Base-by-base conservation (phyloP, 2,888 invertebrate species). In the Drosophila neutralis region DNA sequence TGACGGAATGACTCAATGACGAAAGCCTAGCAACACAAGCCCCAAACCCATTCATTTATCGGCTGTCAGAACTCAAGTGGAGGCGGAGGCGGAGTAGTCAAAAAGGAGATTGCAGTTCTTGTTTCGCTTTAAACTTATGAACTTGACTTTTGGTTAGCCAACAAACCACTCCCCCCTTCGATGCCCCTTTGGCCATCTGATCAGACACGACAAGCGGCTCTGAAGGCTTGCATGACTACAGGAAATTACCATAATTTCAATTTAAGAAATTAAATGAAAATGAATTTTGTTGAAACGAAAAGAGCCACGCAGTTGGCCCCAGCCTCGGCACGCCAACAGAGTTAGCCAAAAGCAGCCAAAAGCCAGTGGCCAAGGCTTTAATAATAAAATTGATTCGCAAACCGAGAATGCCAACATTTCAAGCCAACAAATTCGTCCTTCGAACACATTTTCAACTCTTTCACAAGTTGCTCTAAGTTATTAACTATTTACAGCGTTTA, bases 161-260 rank as follows among this genome's bases (percentile, higher is more conserved):
- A 61, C 35, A 24, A 56, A 49, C n/a, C 54, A 35, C 33, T 24
- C 11, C 24, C 15, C 45, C 4, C 48, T 29, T 58, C 11, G 24
- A 2, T 42, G 11, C 42, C 35, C 27, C 18, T 52, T 15, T 45
- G 45, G 31, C 38, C 65, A 49, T 13, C 51, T 35, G 58, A 73
- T 73, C 80, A 82, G 64, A 74, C 86, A 90, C 88, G 90, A 89
- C 74, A 73, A 68, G 68, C 52, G 78, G 67, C 72, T 72, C 79
- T 73, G 68, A 87, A 70, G 83, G 86, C 63, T 91, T 79, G 91
- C 89, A 90, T 89, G 89, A 86, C 91, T 88, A 68, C 76, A 77
- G 86, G 83, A 90, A 83, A 91, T 89, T 90, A 91, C 89, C 90
- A 91, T 91, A 89, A 91, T 83, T 90, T 90, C 91, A 90, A 89